These are phyloP conservation scores for Apodemia zela DNA, from an alignment of 2,888 invertebrate genomes.

Conservation along the genomic window DNA sequence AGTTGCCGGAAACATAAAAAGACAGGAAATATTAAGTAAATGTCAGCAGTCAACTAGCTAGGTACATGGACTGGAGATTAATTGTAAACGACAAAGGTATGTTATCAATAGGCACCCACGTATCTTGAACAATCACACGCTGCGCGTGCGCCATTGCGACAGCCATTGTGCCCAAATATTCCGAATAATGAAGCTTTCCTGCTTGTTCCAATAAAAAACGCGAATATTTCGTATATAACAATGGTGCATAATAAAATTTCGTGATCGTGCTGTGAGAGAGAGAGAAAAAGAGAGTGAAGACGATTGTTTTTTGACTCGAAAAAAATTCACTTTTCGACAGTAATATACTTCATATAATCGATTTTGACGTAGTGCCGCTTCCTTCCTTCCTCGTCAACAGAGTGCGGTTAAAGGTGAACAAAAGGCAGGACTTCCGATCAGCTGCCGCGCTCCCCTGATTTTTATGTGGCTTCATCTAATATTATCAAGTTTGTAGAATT, in stretches of 20 bases:
- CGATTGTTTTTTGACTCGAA: slow-evolving; percentile 9
- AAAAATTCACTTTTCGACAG: slow-evolving; percentile 5
- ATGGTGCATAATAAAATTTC: slow-evolving; percentile 51
- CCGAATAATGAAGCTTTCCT: slow-evolving; percentile 70
- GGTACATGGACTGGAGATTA: slow-evolving; percentile 59
- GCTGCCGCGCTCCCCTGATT: slow-evolving; percentile 69
- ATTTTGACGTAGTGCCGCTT: slow-evolving; percentile 37
- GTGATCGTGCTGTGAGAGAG: slow-evolving; percentile 36
- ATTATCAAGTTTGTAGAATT: slow-evolving; percentile 53
- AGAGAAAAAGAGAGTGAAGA: slow-evolving; percentile 26
- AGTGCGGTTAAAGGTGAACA: slow-evolving; percentile 66
- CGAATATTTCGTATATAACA: slow-evolving; percentile 65
- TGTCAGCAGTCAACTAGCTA: slow-evolving; percentile 48
- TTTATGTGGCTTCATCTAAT: slow-evolving; percentile 72
- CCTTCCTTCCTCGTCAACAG: slow-evolving; percentile 60
- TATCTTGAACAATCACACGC: slow-evolving; percentile 74
- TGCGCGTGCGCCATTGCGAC: slow-evolving; percentile 65
- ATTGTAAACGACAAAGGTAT: slow-evolving; percentile 60
- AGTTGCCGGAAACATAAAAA: slow-evolving; percentile 46
- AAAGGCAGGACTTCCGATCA: slow-evolving; percentile 80
- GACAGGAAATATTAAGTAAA: slow-evolving; percentile 66
- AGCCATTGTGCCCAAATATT: slow-evolving; percentile 65
- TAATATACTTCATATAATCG: slow-evolving; percentile 14
- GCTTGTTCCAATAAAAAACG: slow-evolving; percentile 66
- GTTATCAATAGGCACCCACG: slow-evolving; percentile 63